A percentile compares a stretch with the other conserved stretches of the same genome.
phyloP scores from a whole-genome alignment of 2,797 vertebrate genomes.

The Pangasius sanitwongsei region DNA sequence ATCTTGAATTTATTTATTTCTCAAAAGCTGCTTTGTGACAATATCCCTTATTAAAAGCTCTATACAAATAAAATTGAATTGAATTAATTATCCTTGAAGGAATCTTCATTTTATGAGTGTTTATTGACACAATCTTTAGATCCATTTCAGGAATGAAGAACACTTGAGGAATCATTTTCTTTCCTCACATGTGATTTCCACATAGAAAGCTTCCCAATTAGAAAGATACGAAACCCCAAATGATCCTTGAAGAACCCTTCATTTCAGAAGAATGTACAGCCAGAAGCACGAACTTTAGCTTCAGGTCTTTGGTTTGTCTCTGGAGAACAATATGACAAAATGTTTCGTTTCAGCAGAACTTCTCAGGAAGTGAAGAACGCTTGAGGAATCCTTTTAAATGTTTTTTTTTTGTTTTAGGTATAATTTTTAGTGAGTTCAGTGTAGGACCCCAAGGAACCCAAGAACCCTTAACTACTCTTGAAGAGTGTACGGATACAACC shows the following conservation, averaged over 20 bases:
- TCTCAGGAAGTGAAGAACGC: background rate
- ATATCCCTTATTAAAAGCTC: too few species aligned
- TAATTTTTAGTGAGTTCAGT: background rate
- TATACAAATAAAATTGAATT: too few species aligned
- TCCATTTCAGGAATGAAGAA: background rate
- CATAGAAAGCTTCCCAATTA: background rate
- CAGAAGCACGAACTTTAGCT: background rate
- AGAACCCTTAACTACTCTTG: background rate
- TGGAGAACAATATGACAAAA: background rate
- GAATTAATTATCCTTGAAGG: background rate
- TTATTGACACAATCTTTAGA: background rate
- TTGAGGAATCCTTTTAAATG: background rate
- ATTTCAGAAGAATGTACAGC: background rate
- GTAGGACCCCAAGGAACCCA: background rate
- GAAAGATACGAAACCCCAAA: too few species aligned
- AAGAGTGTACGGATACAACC: background rate
- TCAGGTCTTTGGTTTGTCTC: background rate
- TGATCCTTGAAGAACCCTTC: background rate
- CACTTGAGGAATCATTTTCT: background rate
- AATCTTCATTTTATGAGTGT: background rate
- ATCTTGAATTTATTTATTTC: too few species aligned
- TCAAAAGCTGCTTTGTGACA: too few species aligned
- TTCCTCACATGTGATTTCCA: background rate
- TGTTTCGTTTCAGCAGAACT: background rate
- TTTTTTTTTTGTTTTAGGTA: background rate